Evolutionary conservation across 2,113 vertebrate genomes (phyloP).

Genomic region (Pomatorhinus ruficollis): DNA sequence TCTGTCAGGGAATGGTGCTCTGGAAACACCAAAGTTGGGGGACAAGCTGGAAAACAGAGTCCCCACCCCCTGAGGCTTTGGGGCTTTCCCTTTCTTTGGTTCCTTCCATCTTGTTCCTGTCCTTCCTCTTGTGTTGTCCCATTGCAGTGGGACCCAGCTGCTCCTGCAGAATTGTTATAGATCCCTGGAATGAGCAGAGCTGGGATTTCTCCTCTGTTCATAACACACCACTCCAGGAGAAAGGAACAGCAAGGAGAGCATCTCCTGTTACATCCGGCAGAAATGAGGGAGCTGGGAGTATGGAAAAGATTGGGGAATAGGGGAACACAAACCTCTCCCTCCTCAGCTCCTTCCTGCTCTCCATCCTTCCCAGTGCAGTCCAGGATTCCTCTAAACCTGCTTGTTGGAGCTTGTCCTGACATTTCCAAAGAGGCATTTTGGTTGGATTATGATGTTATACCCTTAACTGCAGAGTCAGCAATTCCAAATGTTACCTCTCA

Average conservation of each 20-base stretch:
- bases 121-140: background rate
- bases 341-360: background rate
- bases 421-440: background rate
- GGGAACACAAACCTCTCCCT: background rate
- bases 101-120: background rate
- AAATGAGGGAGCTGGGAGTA: accelerated
- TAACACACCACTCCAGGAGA: background rate
- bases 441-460: background rate
- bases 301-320: background rate
- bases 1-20: background rate
- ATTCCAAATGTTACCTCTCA: conserved; percentile 8
- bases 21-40: background rate
- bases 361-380: background rate
- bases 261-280: background rate
- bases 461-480: background rate
- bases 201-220: background rate
- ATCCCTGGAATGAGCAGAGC: background rate
- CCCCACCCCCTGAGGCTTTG: accelerated
- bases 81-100: background rate
- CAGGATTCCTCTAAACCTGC: background rate
- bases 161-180: background rate
- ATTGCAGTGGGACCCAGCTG: background rate
- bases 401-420: background rate
- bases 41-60: background rate
- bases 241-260: background rate